These are phyloP conservation scores for Gymnopithys bicolor DNA, from an alignment of 2,797 vertebrate species.

Conservation along the genomic window DNA sequence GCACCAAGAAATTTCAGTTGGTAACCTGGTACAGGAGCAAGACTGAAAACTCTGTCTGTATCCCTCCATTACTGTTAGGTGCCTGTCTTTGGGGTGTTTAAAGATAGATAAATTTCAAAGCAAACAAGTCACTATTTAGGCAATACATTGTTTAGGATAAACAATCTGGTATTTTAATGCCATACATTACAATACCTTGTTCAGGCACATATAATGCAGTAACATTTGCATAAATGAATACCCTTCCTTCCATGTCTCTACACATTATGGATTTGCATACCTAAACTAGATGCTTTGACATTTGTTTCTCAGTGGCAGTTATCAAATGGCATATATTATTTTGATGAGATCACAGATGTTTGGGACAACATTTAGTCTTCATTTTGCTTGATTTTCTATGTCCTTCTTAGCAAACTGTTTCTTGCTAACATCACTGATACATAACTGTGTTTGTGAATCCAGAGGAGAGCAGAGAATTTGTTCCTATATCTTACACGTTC, in stretches of 20 bases:
- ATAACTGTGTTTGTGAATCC: not conserved
- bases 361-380: not conserved
- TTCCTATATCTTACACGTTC: not conserved
- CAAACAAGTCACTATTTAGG: not conserved
- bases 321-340: not conserved
- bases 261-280: not conserved
- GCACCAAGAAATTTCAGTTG: not conserved
- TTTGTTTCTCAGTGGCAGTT: not conserved
- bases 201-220: not conserved
- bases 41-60: not conserved
- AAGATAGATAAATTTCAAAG: not conserved
- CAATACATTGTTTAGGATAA: not conserved
- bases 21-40: not conserved
- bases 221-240: constrained; percentile 1
- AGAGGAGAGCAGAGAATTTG: not conserved
- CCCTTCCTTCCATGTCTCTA: not conserved
- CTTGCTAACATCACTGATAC: not conserved
- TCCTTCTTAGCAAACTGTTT: not conserved
- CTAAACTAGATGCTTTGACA: not conserved
- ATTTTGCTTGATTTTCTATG: not conserved
- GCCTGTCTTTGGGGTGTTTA: not conserved
- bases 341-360: not conserved
- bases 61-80: not conserved
- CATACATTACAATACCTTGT: not conserved
- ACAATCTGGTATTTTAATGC: not conserved